Evolutionary conservation across 2,888 invertebrate genomes (phyloP), one percentile per base, ranked within the genome.

Genomic region (Isoperla grammatica): DNA sequence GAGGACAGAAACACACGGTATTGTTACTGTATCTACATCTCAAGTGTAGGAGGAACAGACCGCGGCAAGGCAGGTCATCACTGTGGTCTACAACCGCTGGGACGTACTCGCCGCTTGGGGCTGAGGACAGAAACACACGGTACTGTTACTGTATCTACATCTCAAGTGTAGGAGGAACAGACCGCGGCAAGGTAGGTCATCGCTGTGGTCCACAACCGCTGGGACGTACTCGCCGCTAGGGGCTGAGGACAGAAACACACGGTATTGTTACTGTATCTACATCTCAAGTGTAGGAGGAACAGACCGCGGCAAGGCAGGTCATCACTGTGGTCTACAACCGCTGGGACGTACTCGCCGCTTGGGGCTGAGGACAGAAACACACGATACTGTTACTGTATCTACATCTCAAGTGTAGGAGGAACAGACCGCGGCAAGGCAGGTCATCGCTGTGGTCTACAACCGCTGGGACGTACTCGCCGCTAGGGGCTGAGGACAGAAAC

Each of bases 131-230:
- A 2, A 42, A 39, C 11, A 57, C 35, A 17, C 29, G 15, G n/a
- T n/a, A n/a, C n/a, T n/a, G n/a, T n/a, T n/a, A n/a, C n/a, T n/a
- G n/a, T n/a, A n/a, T n/a, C n/a, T n/a, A n/a, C n/a, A n/a, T 68
- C 99, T 99, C 77, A 99, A 99, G 77, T 99, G 98, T 62, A 99
- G 80, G 60, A 98, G 80, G 80, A 93, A 99, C 64, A 95, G 79
- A 1, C 98, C 98, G 39, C 95, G 87, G 73, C 97, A 97, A 0
- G 98, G 96, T 67, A 96, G 81, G 73, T 95, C 95, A 71, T 95
- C 95, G 72, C 92, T 90, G 76, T 97, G 97, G 70, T 97, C 97
- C 43, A 97, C 95, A 66, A 90, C 90, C 62, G 92, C 90, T 2
- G 98, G 96, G 61, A 97, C 94, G 74, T 99, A 97, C 77, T 99